These are phyloP conservation scores for Buteo buteo DNA, from an alignment of 2,113 vertebrate species.

Conservation along the genomic window DNA sequence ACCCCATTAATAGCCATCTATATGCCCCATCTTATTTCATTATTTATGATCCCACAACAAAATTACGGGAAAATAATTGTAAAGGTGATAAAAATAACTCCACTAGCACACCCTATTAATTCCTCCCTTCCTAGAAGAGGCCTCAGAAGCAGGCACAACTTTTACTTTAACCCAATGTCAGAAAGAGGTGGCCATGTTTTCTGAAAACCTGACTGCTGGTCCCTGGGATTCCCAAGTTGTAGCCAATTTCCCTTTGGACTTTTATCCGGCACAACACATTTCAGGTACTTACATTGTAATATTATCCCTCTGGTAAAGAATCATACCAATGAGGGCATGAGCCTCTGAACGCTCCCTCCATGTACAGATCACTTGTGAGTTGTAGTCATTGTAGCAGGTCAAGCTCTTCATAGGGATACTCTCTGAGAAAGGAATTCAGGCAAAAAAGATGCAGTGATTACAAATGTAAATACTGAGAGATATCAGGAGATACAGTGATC, in stretches of 20 bases:
- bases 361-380: constrained; percentile 58
- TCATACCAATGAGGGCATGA: constrained; percentile 44
- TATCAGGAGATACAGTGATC: not conserved
- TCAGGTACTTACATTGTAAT: constrained; percentile 24
- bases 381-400: constrained; percentile 74
- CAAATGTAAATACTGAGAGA: not conserved
- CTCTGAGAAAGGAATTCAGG: constrained; percentile 32
- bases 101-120: not conserved
- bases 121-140: not conserved
- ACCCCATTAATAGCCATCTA: not conserved
- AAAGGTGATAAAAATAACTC: not conserved
- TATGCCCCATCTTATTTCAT: not conserved
- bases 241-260: not conserved
- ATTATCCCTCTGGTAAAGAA: constrained; percentile 35
- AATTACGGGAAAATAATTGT: not conserved
- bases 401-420: constrained; percentile 68
- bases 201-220: not conserved
- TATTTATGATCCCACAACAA: not conserved
- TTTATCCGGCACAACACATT: not conserved
- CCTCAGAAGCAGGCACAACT: not conserved
- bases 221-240: not conserved
- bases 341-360: constrained; percentile 60
- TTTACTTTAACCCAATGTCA: not conserved
- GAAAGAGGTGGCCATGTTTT: not conserved
- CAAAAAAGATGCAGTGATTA: not conserved